These are phyloP conservation scores for Bubo scandiacus DNA, from an alignment of 2,113 vertebrate genomes.

Conservation along the genomic window DNA sequence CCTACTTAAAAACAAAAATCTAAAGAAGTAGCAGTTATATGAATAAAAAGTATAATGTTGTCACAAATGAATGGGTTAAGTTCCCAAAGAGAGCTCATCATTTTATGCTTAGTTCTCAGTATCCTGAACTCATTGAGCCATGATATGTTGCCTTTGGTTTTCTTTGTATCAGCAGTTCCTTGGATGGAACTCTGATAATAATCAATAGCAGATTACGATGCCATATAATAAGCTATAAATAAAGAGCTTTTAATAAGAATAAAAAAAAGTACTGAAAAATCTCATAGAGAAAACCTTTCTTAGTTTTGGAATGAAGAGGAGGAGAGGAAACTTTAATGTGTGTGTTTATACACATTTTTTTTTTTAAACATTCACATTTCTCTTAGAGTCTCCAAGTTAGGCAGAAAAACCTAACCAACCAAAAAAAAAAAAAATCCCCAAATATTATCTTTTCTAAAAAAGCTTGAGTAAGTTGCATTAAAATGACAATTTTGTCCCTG, in stretches of 20 bases:
- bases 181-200: background rate
- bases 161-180: background rate
- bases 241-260: background rate
- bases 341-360: background rate
- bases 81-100: background rate
- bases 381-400: background rate
- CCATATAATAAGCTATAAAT: background rate
- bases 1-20: background rate
- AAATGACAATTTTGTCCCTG: background rate
- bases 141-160: background rate
- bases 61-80: background rate
- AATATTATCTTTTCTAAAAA: background rate
- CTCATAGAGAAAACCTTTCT: background rate
- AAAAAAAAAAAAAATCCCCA: background rate
- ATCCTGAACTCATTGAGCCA: background rate
- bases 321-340: background rate
- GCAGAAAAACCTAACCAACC: background rate
- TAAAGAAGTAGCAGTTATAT: background rate
- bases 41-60: background rate
- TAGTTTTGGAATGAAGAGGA: background rate
- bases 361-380: background rate
- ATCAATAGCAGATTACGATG: background rate
- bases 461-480: background rate
- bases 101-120: background rate
- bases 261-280: background rate